These are phyloP conservation scores for Achroia grisella DNA, from an alignment of 1,140 invertebrate genomes.

Conservation along the genomic window DNA sequence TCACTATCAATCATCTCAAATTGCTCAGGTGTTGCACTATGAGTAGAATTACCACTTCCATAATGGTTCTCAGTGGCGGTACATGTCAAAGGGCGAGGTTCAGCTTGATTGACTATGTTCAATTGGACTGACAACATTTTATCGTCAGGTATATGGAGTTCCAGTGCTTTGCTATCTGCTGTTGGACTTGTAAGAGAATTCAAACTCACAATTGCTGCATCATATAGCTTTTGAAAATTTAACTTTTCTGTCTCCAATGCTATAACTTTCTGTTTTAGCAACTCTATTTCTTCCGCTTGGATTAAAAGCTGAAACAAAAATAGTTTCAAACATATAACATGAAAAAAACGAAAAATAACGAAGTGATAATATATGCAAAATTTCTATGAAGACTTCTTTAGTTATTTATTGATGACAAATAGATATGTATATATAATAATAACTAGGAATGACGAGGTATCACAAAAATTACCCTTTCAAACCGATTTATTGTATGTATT, in stretches of 20 bases:
- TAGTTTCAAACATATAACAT: too few relatives aligned
- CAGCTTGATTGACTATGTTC: slow-evolving; percentile 14
- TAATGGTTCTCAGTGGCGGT: slow-evolving; percentile 68
- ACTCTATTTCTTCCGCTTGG: slow-evolving; percentile 74
- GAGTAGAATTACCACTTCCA: slow-evolving; percentile 63
- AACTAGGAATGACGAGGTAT: too few relatives aligned
- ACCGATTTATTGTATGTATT: too few relatives aligned
- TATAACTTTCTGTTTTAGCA: slow-evolving; percentile 72
- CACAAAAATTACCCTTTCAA: too few relatives aligned
- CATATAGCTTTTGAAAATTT: slow-evolving; percentile 73
- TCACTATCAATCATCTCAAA: slow-evolving; percentile 72
- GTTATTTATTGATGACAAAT: too few relatives aligned
- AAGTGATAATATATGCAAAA: too few relatives aligned
- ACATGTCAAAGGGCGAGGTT: slow-evolving; percentile 52
- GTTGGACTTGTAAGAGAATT: slow-evolving; percentile 66
- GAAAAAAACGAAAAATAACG: too few relatives aligned
- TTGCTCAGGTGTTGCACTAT: slow-evolving; percentile 67
- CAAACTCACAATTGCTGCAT: slow-evolving; percentile 66
- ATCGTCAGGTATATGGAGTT: slow-evolving; percentile 46
- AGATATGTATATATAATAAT: too few relatives aligned
- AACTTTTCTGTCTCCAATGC: slow-evolving; percentile 74
- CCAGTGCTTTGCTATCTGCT: slow-evolving; percentile 50
- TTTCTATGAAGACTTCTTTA: too few relatives aligned
- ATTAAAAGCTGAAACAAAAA: slow-evolving; percentile 45
- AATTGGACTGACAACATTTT: slow-evolving; percentile 33